phyloP scores from a whole-genome alignment of 2,888 invertebrate species.

The Hirtodrosophila cameraria region DNA sequence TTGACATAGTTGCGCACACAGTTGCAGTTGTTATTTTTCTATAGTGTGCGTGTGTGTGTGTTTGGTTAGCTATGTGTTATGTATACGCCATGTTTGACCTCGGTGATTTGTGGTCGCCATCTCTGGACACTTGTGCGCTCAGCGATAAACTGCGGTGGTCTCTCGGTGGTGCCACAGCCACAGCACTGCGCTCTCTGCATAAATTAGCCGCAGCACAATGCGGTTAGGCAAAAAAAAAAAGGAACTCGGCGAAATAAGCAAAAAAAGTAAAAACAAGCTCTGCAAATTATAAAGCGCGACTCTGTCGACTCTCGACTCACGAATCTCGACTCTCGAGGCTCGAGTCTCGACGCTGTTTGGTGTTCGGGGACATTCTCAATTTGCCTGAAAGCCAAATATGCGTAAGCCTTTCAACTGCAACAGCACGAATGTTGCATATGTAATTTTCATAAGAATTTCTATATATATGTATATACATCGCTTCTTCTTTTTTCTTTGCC shows the following conservation, averaged over 20 bases:
- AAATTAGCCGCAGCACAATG: slow-evolving; percentile 70
- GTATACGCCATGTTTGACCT: slow-evolving; percentile 70
- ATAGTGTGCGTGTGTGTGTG: slow-evolving; percentile 35
- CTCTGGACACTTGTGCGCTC: slow-evolving; percentile 62
- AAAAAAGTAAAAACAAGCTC: slow-evolving; percentile 15
- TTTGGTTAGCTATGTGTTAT: slow-evolving; percentile 44
- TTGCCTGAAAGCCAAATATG: slow-evolving; percentile 47
- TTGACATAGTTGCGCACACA: slow-evolving; percentile 61
- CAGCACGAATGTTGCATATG: slow-evolving; percentile 42
- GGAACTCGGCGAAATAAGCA: too few species aligned
- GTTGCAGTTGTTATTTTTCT: slow-evolving; percentile 32
- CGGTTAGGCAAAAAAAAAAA: slow-evolving; percentile 45
- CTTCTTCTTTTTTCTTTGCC: slow-evolving; percentile 9
- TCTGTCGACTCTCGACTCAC: background rate
- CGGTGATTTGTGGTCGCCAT: slow-evolving; percentile 71
- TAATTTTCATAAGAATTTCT: slow-evolving; percentile 49
- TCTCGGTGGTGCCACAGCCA: slow-evolving; percentile 30
- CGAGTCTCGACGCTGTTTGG: too few species aligned
- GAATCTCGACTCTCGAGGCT: too few species aligned
- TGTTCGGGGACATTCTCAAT: slow-evolving; percentile 45
- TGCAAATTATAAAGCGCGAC: slow-evolving; percentile 35
- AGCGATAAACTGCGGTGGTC: slow-evolving; percentile 70
- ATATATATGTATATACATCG: slow-evolving; percentile 18
- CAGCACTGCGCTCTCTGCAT: slow-evolving; percentile 50
- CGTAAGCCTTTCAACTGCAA: slow-evolving; percentile 29